Base-by-base conservation (phyloP, 2,888 invertebrate genomes). In the Aproaerema taeniolella region DNA sequence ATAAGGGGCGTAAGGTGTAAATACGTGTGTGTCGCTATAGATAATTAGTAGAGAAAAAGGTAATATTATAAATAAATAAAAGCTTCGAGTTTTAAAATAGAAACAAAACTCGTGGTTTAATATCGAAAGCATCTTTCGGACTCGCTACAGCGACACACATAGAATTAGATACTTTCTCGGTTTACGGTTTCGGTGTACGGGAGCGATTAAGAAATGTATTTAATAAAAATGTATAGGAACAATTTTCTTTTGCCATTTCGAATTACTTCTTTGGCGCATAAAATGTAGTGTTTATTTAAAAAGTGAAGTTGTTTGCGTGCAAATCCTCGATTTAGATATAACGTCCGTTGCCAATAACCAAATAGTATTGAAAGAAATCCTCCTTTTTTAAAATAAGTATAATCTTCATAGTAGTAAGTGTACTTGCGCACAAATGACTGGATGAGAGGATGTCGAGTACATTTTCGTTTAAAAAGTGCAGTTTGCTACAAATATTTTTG, bases 301-400 rank as follows among this genome's bases (percentile, higher is more conserved):
- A 50, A 60, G 50, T 60, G n/a, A 20, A 30, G 24, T 67, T 61
- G 59, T 70, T 70, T 50, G 65, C 68, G 70, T 66, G 66, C 17
- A 26, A 58, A 63, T 64, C 63, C 63, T 67, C 50, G 51, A 61
- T 43, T 49, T 66, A 65, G 66, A 57, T 58, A 54, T 67, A 58
- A 67, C 61, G 68, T 74, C 77, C 71, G 77, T 68, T 72, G 81
- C 80, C 81, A 79, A 79, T 71, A 79, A 78, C 70, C 78, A 67
- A 67, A 75, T 76, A 82, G 76, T 80, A 81, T 82, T 76, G 72
- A 74, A 68, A 35, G 52, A n/a, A n/a, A 75, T 74, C 74, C 68
- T 72, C 62, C 59, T 69, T 76, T 76, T 74, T 61, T 61, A 62
- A 69, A 68, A 66, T 67, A n/a, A n/a, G n/a, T n/a, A n/a, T n/a